A percentile compares a stretch with the other conserved stretches of the same genome.
phyloP scores from a whole-genome alignment of 2,797 vertebrate genomes.

The Lagodon rhomboides region DNA sequence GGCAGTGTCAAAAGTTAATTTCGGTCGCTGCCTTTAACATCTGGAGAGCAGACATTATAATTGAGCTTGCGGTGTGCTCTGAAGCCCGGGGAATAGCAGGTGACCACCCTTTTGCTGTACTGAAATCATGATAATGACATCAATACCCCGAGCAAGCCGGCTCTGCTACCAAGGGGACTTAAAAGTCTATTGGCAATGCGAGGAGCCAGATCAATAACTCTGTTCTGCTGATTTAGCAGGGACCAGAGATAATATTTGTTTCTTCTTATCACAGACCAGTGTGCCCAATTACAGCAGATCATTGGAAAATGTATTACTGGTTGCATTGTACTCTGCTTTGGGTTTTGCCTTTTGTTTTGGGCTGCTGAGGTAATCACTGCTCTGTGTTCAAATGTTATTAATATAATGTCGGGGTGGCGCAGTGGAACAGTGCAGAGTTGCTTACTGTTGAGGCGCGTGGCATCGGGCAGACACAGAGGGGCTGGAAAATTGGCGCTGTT shows the following conservation, averaged over 20 bases:
- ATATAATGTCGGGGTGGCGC: slow-evolving; percentile 73
- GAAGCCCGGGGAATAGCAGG: slow-evolving; percentile 53
- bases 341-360: slow-evolving; percentile 61
- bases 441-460: slow-evolving; percentile 37
- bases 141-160: slow-evolving; percentile 74
- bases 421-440: slow-evolving; percentile 32
- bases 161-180: slow-evolving; percentile 85
- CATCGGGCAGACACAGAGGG: slow-evolving; percentile 21
- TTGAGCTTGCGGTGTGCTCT: slow-evolving; percentile 32
- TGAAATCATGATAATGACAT: slow-evolving; percentile 78
- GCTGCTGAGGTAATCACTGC: slow-evolving; percentile 85
- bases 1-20: slow-evolving; percentile 38
- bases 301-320: slow-evolving; percentile 90
- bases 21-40: slow-evolving; percentile 50
- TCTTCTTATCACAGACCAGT: slow-evolving; percentile 90
- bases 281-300: slow-evolving; percentile 88
- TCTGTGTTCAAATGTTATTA: slow-evolving; percentile 84
- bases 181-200: slow-evolving; percentile 87
- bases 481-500: slow-evolving; percentile 34
- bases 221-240: slow-evolving; percentile 93
- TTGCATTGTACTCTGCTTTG: slow-evolving; percentile 51
- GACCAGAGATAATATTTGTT: slow-evolving; percentile 92
- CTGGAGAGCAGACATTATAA: slow-evolving; percentile 57
- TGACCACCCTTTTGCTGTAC: slow-evolving; percentile 59
- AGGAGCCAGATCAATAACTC: slow-evolving; percentile 91